Evolutionary conservation across 2,888 invertebrate species (phyloP), one percentile per base, ranked within the genome.

Genomic region (Hydriomena furcata): DNA sequence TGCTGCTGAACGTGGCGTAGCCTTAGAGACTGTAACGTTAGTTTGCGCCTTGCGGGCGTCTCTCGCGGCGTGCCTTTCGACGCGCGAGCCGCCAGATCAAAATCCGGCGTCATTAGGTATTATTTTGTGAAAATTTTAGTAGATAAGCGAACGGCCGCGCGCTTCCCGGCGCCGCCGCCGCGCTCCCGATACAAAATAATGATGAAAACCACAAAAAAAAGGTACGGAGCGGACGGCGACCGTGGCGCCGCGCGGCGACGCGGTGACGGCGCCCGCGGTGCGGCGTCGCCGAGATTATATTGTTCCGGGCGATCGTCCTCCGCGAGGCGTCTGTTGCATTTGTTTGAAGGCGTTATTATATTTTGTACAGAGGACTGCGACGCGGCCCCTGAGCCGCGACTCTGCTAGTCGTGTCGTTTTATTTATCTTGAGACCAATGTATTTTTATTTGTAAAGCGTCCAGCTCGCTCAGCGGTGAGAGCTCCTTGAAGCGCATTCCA

Each of bases 1-100:
- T 93, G 78, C 86, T 93, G 73, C 91, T 93, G 74, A 93, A 93
- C 82, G 93, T 93, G 65, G 85, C 82, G 73, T 88, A 85, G 76
- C 68, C 66, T 71, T 66, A 52, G 65, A 76, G 80, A 84, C 84
- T 78, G 73, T 78, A 73, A 67, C 49, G 65, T 52, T 82, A 85
- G 82, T 83, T 78, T 82, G 81, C 74, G 75, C 66, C 66, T 67
- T 79, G 79, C 69, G 73, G 73, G 66, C 72, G 76, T 73, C 68
- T 59, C 63, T 65, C 48, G 54, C 68, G 56, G 61, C 54, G 53
- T 52, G 63, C 56, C 84, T 86, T 85, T 83, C 74, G 48, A 76
- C 78, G 79, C 78, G 79, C 82, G 77, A 78, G 65, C 72, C 70
- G 79, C 76, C 76, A 76, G 75, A 79, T 79, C 70, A 84, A 85